Base-by-base conservation (phyloP, 2,113 vertebrate genomes). In the Neogobius melanostomus region DNA sequence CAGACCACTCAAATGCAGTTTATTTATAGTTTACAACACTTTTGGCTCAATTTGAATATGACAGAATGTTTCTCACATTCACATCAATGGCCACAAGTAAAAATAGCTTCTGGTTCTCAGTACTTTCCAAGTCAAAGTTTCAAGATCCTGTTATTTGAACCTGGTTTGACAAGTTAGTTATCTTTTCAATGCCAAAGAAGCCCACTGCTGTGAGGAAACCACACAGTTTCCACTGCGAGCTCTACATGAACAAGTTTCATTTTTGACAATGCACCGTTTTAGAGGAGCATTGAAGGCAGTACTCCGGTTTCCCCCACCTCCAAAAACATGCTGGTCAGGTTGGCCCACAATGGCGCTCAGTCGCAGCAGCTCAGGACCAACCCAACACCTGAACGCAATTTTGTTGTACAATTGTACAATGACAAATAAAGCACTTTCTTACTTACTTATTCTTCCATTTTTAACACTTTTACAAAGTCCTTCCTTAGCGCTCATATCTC, bases 171-270 rank as follows among this genome's bases (percentile, higher is more conserved):
- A 60, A 7, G 11, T 54, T 8, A 15, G 79, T 72, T 36, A 17
- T 75, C 66, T 71, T 69, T 66, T 64, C 43, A 50, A 14, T 21
- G 5, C 61, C 43, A 50, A 14, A 11, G 10, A 6, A 5, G 1
- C 75, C 75, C 47, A 12, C 49, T 54, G 11, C 28, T 78, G 56
- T 42, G 79, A 65, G 52, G 60, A 64, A 69, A 79, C 75, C 77
- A 74, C 75, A 75, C 0, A 56, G 47, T 52, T 73, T 66, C 80
- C 80, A 36, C n/a, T 42, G 6, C 9, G 14, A 69, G 15, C 28
- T 36, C 28, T 36, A 36, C 28, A 11, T 61, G 14, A 44, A 43
- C 1, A 17, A 1, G 28, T 5, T 36, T 36, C 28, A 36, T 3
- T 36, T 5, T 36, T 36, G 28, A 36, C 28, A 3, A 36, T 36